Evolutionary conservation across 2,888 invertebrate genomes (phyloP), one percentile per base, ranked within the genome.

Genomic region (Tetanocera ferruginea): DNA sequence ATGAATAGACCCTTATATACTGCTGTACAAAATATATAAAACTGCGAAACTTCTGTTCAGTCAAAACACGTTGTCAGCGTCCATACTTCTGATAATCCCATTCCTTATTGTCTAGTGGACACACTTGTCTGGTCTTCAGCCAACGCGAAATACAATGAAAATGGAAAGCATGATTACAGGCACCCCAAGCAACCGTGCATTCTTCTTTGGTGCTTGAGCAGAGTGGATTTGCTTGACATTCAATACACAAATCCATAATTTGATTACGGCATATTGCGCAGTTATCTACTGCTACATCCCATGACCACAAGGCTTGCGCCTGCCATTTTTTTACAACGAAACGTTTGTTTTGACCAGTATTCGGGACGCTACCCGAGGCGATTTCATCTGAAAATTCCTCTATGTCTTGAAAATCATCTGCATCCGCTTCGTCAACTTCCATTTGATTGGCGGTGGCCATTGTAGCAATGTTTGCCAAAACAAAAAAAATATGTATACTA

Each of bases 291-390:
- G 98, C 98, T 90, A 99, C 99, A 91, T 99, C 97, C 98, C 98
- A 98, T 77, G 98, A 98, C 99, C 99, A 99, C 17, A 99, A 91
- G 49, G 99, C 99, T 23, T 99, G 99, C 69, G 99, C 99, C 91
- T 98, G 98, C 99, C 99, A 99, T 95, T 98, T 98, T 92, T 98
- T 98, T 0, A 98, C 98, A 94, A 97, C 98, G 88, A 98, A 98
- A 87, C 98, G 93, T 89, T 98, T 98, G 89, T 96, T 96, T 85
- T 96, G 86, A 94, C 95, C 87, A 94, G 95, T n/a, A 94, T 95
- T 81, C 95, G 94, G 77, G 0, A 80, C 78, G 69, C 78, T 80
- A 67, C 78, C 64, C 2, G 78, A 57, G 6, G 81, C 76, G 9
- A 72, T 49, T 23, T 84, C 82, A 62, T 82, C 80, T 17, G 77